phyloP scores from a whole-genome alignment of 2,113 vertebrate genomes.

The Prinia subflava region DNA sequence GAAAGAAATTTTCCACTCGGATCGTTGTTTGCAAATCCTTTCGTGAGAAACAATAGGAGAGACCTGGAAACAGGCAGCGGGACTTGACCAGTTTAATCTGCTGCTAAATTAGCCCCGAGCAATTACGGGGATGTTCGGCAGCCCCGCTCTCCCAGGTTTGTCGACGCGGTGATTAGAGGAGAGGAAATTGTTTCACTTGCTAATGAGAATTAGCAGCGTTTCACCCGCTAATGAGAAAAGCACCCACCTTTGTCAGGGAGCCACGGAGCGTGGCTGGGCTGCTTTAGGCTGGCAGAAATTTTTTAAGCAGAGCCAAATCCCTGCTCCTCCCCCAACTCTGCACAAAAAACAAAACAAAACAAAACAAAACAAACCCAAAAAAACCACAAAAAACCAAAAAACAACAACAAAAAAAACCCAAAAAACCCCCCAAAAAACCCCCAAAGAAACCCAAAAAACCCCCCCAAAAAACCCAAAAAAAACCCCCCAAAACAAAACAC shows the following conservation, averaged over 20 bases:
- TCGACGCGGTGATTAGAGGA: neutral
- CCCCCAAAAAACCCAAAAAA: too few relatives aligned
- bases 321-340: neutral
- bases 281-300: neutral
- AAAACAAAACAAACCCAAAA: too few relatives aligned
- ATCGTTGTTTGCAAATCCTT: neutral
- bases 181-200: neutral
- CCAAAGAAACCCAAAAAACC: too few relatives aligned
- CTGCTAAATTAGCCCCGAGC: constrained; percentile 19
- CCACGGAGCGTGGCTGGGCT: neutral
- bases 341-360: neutral
- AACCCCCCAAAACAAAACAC: too few relatives aligned
- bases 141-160: neutral
- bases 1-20: neutral
- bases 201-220: neutral
- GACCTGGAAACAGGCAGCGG: neutral
- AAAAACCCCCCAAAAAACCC: too few relatives aligned
- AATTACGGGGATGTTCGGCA: neutral
- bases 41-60: neutral
- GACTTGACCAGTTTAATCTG: neutral
- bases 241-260: neutral
- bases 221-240: neutral
- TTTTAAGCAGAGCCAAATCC: neutral
- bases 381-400: too few relatives aligned
- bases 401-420: too few relatives aligned